A percentile compares a stretch with the other conserved stretches of the same genome.
Conservation (phyloP, 2,113 vertebrate species). For the Vulpes ferrilata region DNA sequence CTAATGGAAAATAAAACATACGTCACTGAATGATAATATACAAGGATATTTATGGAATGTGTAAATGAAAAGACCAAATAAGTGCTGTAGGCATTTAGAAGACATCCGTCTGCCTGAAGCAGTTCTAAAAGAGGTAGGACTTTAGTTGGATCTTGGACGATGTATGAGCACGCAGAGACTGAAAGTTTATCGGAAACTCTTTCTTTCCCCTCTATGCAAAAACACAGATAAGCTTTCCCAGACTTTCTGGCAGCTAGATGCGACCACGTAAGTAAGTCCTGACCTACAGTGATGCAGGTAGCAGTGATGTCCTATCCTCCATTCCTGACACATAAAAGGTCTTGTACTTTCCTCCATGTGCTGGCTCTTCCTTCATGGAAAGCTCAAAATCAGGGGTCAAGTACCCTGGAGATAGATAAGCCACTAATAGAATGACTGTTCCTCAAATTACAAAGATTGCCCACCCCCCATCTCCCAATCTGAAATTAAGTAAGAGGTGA, state of each 20-base stretch:
- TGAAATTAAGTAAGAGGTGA: neutral
- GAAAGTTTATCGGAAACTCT: neutral
- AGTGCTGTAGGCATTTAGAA: neutral
- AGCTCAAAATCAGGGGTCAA: neutral
- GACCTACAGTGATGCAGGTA: neutral
- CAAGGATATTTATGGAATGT: neutral
- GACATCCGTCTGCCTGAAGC: neutral
- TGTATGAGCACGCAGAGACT: neutral
- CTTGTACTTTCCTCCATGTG: no score
- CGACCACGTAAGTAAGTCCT: neutral
- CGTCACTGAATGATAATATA: neutral
- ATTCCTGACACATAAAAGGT: neutral
- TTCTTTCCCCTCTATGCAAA: neutral
- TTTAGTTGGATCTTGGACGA: neutral
- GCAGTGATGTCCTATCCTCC: rapidly evolving
- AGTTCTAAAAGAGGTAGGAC: neutral
- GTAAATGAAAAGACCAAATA: neutral
- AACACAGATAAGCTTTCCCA: neutral
- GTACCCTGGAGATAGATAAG: neutral
- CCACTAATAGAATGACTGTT: neutral
- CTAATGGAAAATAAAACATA: neutral
- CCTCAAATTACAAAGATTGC: neutral
- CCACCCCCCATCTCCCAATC: neutral
- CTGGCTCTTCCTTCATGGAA: neutral
- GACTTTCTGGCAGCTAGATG: neutral